Conservation (phyloP, 2,113 vertebrate genomes). For the Pristiophorus japonicus region DNA sequence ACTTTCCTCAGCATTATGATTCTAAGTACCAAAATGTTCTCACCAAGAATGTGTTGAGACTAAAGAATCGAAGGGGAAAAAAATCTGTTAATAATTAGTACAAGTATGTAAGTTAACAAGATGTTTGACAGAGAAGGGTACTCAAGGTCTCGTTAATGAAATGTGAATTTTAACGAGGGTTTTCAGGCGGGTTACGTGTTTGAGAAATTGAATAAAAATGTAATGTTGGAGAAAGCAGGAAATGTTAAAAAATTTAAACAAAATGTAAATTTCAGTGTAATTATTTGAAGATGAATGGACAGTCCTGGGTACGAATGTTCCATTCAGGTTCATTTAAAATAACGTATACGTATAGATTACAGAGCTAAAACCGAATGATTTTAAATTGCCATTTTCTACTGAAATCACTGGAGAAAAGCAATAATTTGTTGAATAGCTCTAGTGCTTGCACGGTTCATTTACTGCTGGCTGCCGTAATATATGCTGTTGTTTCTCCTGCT, state of each 20-base stretch:
- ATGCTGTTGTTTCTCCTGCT: not conserved
- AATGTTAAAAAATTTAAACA: not conserved
- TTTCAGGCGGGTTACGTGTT: not conserved
- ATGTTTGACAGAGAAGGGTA: not conserved
- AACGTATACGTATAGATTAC: not conserved
- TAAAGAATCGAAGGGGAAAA: not conserved
- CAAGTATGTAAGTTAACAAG: not conserved
- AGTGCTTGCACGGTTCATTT: not conserved
- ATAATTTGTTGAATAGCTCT: not conserved
- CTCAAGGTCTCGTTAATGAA: not conserved
- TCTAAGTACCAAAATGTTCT: not conserved
- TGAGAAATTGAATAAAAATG: not conserved
- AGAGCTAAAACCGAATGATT: not conserved
- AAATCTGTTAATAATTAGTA: not conserved
- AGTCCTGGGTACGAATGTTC: not conserved
- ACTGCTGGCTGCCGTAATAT: not conserved
- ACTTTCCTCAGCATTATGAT: not conserved
- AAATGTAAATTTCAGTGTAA: conserved; percentile 10
- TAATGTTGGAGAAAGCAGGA: conserved; percentile 6
- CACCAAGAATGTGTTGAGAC: not conserved
- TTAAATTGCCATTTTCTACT: not conserved
- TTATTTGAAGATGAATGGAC: not conserved
- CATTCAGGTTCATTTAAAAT: not conserved
- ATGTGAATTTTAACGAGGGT: conserved; percentile 14
- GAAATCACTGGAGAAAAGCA: not conserved